These are phyloP conservation scores for Drosophila sechellia DNA, from an alignment of 1,140 invertebrate species.

Conservation along the genomic window DNA sequence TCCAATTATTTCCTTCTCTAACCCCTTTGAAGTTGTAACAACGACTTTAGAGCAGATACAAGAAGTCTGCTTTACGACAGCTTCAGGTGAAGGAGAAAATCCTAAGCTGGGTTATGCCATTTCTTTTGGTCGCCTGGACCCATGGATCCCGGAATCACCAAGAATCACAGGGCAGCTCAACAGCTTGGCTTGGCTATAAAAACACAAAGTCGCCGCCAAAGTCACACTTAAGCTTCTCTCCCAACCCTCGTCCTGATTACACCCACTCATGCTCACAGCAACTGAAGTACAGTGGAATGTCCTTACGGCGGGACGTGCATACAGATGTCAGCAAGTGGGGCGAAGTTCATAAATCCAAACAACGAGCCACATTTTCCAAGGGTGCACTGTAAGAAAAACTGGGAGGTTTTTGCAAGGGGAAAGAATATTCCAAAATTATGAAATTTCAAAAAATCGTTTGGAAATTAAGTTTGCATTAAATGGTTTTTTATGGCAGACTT, in stretches of 20 bases:
- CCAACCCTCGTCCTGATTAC: neutral
- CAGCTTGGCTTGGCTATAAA: conserved; percentile 68
- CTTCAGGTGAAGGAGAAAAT: conserved; percentile 26
- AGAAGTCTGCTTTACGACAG: conserved; percentile 36
- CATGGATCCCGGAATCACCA: neutral
- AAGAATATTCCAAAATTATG: no score
- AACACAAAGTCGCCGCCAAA: conserved; percentile 73
- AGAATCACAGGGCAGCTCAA: conserved; percentile 54
- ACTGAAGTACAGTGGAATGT: conserved; percentile 29
- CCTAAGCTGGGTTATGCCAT: conserved; percentile 44
- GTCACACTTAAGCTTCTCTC: conserved; percentile 63
- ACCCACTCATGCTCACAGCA: conserved; percentile 9
- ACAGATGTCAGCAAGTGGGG: conserved; percentile 61
- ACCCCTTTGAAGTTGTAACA: conserved; percentile 20
- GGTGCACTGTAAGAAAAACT: conserved; percentile 1
- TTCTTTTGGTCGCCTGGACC: conserved; percentile 30
- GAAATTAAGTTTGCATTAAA: no score
- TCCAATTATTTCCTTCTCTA: conserved; percentile 27
- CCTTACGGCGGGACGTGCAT: conserved; percentile 36
- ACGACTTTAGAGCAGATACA: conserved; percentile 14
- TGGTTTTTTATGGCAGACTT: no score
- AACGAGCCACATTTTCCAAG: conserved; percentile 50
- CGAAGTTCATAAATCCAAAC: conserved; percentile 70
- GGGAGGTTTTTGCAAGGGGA: no score
- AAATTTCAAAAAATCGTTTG: no score